phyloP scores from a whole-genome alignment of 1,140 invertebrate species.

The Drosophila nannoptera region DNA sequence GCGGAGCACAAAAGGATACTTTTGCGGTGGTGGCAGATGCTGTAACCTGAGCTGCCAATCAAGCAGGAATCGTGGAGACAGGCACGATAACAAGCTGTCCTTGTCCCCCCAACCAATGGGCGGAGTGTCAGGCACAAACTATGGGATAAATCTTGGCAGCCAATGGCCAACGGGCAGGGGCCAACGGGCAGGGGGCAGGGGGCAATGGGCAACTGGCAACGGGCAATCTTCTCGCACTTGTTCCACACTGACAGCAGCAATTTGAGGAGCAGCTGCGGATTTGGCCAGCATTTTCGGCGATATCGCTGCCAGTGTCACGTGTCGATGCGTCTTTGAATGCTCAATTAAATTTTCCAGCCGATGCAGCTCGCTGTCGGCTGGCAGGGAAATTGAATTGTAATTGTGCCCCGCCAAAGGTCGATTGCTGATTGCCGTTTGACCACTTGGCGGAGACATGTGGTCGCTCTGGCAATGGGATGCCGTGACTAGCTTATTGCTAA shows the following conservation, averaged over 20 bases:
- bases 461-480: conserved; percentile 13
- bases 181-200: too few species aligned
- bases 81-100: conserved; percentile 69
- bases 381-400: conserved; percentile 46
- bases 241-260: conserved; percentile 60
- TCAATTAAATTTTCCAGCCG: conserved; percentile 70
- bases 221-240: conserved; percentile 24
- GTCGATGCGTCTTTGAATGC: conserved; percentile 72
- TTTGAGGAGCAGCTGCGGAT: conserved; percentile 40
- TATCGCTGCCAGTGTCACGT: conserved; percentile 49
- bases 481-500: conserved; percentile 29
- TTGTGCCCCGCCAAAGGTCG: conserved; percentile 20
- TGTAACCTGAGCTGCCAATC: conserved; percentile 72
- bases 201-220: conserved; percentile 18
- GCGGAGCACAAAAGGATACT: conserved; percentile 48
- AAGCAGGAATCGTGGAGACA: conserved; percentile 51
- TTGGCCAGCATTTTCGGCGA: conserved; percentile 32
- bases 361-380: not conserved
- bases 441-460: conserved; percentile 36
- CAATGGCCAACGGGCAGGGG: too few species aligned
- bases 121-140: conserved; percentile 73
- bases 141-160: conserved; percentile 61
- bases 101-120: conserved; percentile 8
- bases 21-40: conserved; percentile 33
- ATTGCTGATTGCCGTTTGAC: conserved; percentile 17